A percentile compares a stretch with the other conserved stretches of the same genome.
These are phyloP conservation scores for Terrapene triunguis DNA, from an alignment of 2,113 vertebrate species.

Conservation along the genomic window DNA sequence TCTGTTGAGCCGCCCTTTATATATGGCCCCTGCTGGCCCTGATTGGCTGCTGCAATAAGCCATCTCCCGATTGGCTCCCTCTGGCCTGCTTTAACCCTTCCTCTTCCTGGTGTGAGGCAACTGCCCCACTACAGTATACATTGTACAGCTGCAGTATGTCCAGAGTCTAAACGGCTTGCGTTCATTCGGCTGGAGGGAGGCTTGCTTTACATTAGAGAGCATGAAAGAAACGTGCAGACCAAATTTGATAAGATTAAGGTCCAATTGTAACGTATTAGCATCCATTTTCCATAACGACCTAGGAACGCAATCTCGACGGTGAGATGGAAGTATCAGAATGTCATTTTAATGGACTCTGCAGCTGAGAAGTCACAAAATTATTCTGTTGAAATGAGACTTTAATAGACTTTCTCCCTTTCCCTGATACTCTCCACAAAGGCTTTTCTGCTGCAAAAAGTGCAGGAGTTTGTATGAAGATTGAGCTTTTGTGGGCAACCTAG, in stretches of 20 bases:
- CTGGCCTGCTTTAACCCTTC: no score
- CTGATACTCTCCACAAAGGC: neutral
- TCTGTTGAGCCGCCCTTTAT: no score
- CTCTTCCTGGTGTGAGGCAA: no score
- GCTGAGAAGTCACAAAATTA: conserved; percentile 8
- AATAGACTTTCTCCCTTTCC: neutral
- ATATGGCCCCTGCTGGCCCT: no score
- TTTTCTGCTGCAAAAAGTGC: neutral
- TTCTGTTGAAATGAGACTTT: conserved; percentile 46
- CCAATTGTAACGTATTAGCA: fast-evolving
- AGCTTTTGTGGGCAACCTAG: conserved; percentile 39
- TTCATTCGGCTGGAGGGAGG: fast-evolving
- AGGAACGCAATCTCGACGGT: fast-evolving
- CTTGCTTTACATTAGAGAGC: fast-evolving
- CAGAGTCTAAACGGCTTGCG: fast-evolving
- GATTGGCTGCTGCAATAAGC: no score
- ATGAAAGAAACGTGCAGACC: fast-evolving
- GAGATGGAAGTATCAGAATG: neutral
- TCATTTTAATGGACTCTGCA: neutral
- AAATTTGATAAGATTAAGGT: neutral
- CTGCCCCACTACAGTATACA: neutral
- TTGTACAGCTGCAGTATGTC: neutral
- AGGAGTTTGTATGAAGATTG: neutral
- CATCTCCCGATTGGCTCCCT: no score
- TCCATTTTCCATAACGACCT: neutral